Evolutionary conservation across 2,888 invertebrate species (phyloP).

Genomic region (Schizotus pectinicornis): DNA sequence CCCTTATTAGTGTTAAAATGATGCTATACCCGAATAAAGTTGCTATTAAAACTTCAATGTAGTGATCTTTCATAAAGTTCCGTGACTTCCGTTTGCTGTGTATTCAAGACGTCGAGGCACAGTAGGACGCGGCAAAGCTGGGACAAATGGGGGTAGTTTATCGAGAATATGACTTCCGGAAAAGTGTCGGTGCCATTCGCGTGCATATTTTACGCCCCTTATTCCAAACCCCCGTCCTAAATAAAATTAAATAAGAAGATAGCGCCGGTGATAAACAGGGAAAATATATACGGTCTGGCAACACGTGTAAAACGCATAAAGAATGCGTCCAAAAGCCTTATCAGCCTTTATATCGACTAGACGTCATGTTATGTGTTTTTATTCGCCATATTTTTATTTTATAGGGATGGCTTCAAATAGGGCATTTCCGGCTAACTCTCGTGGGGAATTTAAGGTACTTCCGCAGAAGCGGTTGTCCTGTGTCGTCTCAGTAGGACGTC

Average conservation of each 20-base stretch:
- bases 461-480: conserved; percentile 28
- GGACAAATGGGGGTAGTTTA: too few species aligned
- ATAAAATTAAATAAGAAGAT: conserved; percentile 1
- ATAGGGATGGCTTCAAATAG: conserved; percentile 44
- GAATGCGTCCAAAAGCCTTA: conserved; percentile 44
- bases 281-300: conserved; percentile 33
- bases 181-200: not conserved
- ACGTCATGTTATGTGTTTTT: conserved; percentile 46
- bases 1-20: too few species aligned
- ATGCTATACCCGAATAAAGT: too few species aligned
- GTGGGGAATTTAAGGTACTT: conserved; percentile 40
- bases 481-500: conserved; percentile 31
- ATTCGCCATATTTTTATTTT: conserved; percentile 48
- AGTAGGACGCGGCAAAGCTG: too few species aligned
- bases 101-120: too few species aligned
- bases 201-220: not conserved
- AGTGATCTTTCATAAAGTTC: too few species aligned
- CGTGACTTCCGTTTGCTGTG: too few species aligned
- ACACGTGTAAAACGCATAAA: conserved; percentile 46
- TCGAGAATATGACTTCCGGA: too few species aligned
- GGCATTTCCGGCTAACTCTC: conserved; percentile 40
- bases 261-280: not conserved
- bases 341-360: conserved; percentile 45
- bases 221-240: not conserved
- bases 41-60: too few species aligned